A percentile compares a stretch with the other conserved stretches of the same genome.
phyloP scores from a whole-genome alignment of 2,113 vertebrate genomes.

The Callospermophilus lateralis region DNA sequence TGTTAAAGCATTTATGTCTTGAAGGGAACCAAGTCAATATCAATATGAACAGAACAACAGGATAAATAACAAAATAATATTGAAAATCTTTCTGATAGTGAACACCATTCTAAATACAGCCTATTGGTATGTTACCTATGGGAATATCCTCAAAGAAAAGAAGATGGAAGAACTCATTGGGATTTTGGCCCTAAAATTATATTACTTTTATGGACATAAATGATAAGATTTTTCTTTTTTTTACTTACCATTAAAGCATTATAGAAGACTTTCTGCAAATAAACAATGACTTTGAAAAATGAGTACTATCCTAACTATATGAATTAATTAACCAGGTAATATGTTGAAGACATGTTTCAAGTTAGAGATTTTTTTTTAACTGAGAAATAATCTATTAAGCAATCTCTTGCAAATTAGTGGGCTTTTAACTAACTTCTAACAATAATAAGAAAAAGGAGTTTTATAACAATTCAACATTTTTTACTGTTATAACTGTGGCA shows the following conservation, averaged over 20 bases:
- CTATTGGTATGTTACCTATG: background rate
- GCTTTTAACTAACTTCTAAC: background rate
- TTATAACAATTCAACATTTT: background rate
- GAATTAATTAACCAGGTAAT: background rate
- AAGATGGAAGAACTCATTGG: background rate
- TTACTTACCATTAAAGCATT: background rate
- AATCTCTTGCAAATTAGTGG: background rate
- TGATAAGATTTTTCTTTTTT: background rate
- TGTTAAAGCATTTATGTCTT: slow-evolving; percentile 47
- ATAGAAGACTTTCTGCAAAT: background rate
- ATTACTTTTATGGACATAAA: background rate
- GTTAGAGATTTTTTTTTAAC: background rate
- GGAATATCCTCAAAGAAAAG: background rate
- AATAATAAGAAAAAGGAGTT: background rate
- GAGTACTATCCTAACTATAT: background rate
- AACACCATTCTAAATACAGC: background rate
- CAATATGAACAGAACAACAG: slow-evolving; percentile 29
- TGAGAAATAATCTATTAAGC: background rate
- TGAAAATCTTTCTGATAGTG: background rate
- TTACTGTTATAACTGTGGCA: background rate
- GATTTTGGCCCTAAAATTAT: background rate
- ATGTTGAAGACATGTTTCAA: background rate
- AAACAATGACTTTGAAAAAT: background rate
- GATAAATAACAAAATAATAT: background rate
- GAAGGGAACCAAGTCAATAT: background rate